Evolutionary conservation across 1,140 invertebrate species (phyloP), one percentile per base, ranked within the genome.

Genomic region (Drosophila sechellia): DNA sequence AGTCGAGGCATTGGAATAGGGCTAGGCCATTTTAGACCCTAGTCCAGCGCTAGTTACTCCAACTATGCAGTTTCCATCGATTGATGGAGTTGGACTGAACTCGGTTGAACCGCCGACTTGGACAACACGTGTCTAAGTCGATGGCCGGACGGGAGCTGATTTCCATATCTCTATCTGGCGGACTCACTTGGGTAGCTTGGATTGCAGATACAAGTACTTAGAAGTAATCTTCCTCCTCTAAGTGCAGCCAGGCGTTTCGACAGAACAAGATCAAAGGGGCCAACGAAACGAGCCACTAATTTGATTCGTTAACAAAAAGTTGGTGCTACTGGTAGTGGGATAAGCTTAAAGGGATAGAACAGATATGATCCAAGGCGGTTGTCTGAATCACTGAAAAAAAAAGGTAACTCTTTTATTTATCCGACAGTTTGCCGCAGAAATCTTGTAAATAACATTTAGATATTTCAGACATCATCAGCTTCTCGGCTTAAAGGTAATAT

Each of bases 41-140:
- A 17, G 27, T 58, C 35, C 43, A 37, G 40, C 27, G 66, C 59
- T 75, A 70, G 73, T 70, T 40, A 46, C 49, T 68, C 55, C 40
- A 77, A 76, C 74, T 73, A 68, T 46, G 50, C 57, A 60, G 43
- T 22, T 70, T 48, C 64, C 77, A 87, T 87, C 79, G 83, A 87
- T 87, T 89, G 81, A 87, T 87, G 53, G 69, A 52, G 15, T 17
- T 5, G 53, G 5, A 50, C 48, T 86, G 83, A 86, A 86, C 83
- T 86, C 76, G 1, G 22, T 72, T 86, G 79, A 87, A 87, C 83
- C 45, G 48, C 50, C 34, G 4, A 20, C 49, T 48, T 45, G 43
- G 55, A 58, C 63, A 80, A 86, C 83, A 86, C 83, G 83, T 86
- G 83, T 86, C 83, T 66, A 45, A 59, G 57, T 68, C 39, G 46